A percentile compares a stretch with the other conserved stretches of the same genome.
Evolutionary conservation across 2,888 invertebrate species (phyloP).

Genomic region (Hydraecia micacea): DNA sequence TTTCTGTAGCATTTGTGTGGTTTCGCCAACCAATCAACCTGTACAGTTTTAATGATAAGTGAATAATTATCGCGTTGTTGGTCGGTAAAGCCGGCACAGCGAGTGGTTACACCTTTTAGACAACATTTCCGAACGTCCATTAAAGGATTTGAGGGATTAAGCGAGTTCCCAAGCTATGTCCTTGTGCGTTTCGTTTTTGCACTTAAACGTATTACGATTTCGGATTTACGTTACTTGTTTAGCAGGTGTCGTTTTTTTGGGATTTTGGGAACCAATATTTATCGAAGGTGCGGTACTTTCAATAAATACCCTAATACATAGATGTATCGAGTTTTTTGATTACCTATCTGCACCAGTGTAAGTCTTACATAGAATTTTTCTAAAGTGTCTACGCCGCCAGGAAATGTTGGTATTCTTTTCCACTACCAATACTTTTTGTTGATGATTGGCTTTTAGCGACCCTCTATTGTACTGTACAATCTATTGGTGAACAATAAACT

Average conservation of each 20-base stretch:
- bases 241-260: slow-evolving; percentile 46
- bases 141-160: slow-evolving; percentile 85
- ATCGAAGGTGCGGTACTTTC: neutral
- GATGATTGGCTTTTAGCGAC: slow-evolving; percentile 28
- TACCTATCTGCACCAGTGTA: neutral
- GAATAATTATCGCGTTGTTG: slow-evolving; percentile 61
- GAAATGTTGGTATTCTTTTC: slow-evolving; percentile 13
- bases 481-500: slow-evolving; percentile 13
- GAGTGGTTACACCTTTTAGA: slow-evolving; percentile 80
- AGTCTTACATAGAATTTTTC: too few relatives aligned
- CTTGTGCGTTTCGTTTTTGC: slow-evolving; percentile 74
- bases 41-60: slow-evolving; percentile 20
- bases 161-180: slow-evolving; percentile 72
- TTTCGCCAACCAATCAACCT: neutral
- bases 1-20: neutral
- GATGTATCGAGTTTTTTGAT: neutral
- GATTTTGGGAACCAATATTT: slow-evolving; percentile 4
- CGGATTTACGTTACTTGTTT: slow-evolving; percentile 61
- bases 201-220: slow-evolving; percentile 69
- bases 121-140: slow-evolving; percentile 82
- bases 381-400: neutral
- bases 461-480: slow-evolving; percentile 18
- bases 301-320: neutral
- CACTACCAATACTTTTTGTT: slow-evolving; percentile 6
- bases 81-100: slow-evolving; percentile 61